Percentiles rank a stretch among this genome's conserved stretches.
Conservation (phyloP, 2,888 invertebrate species). For the Hydroisotoma schaefferi region DNA sequence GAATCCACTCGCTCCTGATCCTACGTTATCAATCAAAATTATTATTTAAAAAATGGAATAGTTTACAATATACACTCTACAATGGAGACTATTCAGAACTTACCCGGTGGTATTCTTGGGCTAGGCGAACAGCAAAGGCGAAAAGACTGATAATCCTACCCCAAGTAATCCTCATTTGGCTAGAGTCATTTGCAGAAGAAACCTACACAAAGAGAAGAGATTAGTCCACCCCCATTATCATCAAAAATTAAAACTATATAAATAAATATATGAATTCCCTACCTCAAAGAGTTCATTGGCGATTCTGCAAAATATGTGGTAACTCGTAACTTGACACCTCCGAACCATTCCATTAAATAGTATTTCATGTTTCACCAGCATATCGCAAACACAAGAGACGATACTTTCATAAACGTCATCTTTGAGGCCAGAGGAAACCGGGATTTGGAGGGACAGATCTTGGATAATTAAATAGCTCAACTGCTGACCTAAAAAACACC, state of each 20-base stretch:
- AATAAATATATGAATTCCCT: neutral
- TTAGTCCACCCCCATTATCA: neutral
- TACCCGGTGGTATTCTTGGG: slow-evolving; percentile 52
- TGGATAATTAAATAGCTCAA: slow-evolving; percentile 40
- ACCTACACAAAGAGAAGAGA: slow-evolving; percentile 13
- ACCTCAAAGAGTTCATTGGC: slow-evolving; percentile 56
- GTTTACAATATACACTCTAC: neutral
- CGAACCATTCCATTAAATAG: slow-evolving; percentile 55
- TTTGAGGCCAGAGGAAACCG: slow-evolving; percentile 12
- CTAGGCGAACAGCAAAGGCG: slow-evolving; percentile 54
- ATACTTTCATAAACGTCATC: slow-evolving; percentile 55
- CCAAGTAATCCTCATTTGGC: slow-evolving; percentile 51
- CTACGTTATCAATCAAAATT: neutral
- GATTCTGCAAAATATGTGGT: slow-evolving; percentile 50
- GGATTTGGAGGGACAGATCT: slow-evolving; percentile 36
- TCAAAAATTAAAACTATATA: neutral
- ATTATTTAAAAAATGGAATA: neutral
- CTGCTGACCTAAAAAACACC: slow-evolving; percentile 26
- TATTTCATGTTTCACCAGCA: slow-evolving; percentile 55
- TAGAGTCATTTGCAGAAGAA: slow-evolving; percentile 29
- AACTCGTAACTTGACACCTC: slow-evolving; percentile 53
- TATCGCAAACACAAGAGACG: slow-evolving; percentile 54
- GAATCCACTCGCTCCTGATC: slow-evolving; percentile 34
- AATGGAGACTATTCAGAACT: too few relatives aligned
- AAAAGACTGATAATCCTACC: slow-evolving; percentile 54